phyloP scores from a whole-genome alignment of 2,888 invertebrate genomes.

The Lasius fuliginosus region DNA sequence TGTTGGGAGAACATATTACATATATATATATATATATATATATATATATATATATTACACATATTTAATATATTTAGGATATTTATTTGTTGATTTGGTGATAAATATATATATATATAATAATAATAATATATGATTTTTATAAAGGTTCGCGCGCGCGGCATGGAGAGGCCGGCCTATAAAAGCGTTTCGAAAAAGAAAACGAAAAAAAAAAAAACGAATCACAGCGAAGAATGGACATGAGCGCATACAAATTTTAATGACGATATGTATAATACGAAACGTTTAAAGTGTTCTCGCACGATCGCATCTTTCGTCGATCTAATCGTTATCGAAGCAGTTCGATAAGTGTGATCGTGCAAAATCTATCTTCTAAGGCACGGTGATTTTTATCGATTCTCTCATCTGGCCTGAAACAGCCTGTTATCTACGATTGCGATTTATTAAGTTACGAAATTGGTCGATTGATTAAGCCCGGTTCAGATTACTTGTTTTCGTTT shows the following conservation, averaged over 20 bases:
- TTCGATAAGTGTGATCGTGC: constrained; percentile 40
- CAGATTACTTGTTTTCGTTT: constrained; percentile 28
- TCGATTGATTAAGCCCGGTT: constrained; percentile 45
- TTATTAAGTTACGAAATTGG: constrained; percentile 10
- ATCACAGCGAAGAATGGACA: constrained; percentile 37
- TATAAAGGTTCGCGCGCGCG: constrained; percentile 68
- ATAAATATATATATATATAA: constrained; percentile 76
- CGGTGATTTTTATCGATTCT: constrained; percentile 36
- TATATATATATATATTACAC: constrained; percentile 76
- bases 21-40: constrained; percentile 69
- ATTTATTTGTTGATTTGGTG: constrained; percentile 86
- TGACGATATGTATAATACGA: constrained; percentile 39
- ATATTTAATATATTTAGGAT: constrained; percentile 85
- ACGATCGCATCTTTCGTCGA: constrained; percentile 29
- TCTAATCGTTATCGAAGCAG: constrained; percentile 4
- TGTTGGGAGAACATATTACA: constrained; percentile 85
- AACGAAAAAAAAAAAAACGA: constrained; percentile 9
- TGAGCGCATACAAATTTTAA: constrained; percentile 46
- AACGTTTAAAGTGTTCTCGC: constrained; percentile 43
- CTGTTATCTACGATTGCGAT: constrained; percentile 25
- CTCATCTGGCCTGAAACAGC: constrained; percentile 14
- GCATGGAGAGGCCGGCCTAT: constrained; percentile 57
- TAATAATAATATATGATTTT: constrained; percentile 73
- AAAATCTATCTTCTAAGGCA: constrained; percentile 37
- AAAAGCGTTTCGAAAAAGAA: constrained; percentile 43